phyloP scores from a whole-genome alignment of 1,140 invertebrate genomes.

The Brevipalpus yothersi region DNA sequence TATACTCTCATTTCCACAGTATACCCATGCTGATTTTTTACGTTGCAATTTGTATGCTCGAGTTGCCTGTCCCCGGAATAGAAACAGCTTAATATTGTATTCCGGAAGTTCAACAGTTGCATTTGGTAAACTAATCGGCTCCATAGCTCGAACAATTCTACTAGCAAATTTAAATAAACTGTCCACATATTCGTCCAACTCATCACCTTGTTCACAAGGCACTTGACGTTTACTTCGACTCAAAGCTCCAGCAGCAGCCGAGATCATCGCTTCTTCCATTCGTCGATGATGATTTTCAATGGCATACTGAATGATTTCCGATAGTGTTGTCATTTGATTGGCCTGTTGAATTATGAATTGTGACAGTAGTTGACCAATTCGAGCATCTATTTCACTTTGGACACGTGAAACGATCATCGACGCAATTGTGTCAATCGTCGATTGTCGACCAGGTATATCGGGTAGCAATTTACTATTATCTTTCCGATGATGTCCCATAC shows the following conservation, averaged over 20 bases:
- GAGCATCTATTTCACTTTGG: background rate
- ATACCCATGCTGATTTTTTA: conserved; percentile 13
- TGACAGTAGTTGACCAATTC: background rate
- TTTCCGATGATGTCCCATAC: too few species aligned
- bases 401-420: background rate
- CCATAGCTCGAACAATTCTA: conserved; percentile 12
- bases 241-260: background rate
- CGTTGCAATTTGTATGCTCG: conserved; percentile 13
- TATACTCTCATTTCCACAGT: conserved; percentile 14
- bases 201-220: conserved; percentile 15
- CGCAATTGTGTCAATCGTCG: background rate
- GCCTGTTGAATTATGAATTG: background rate
- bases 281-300: background rate
- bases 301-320: background rate
- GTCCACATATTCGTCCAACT: conserved; percentile 17
- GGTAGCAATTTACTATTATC: background rate
- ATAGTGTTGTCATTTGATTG: background rate
- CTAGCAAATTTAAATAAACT: conserved; percentile 14
- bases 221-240: conserved; percentile 11
- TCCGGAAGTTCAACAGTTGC: conserved; percentile 14
- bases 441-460: background rate
- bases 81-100: conserved; percentile 12
- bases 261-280: background rate
- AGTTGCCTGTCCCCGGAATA: conserved; percentile 12
- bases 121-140: conserved; percentile 12